Base-by-base conservation (phyloP, 2,797 vertebrate genomes). In the Mareca strepera region DNA sequence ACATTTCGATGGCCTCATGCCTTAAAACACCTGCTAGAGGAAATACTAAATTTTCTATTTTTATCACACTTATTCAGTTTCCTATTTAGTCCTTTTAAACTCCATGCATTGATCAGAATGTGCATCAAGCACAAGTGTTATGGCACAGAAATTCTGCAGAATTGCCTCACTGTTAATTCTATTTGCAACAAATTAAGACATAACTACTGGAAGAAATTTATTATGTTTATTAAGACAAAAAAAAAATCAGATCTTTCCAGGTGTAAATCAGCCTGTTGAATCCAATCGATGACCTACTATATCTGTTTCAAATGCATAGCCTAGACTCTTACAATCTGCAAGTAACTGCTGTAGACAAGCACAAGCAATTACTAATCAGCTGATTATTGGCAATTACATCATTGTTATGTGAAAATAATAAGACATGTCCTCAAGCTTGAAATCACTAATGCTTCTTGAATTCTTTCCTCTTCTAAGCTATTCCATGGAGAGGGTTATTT, bases 1-100 rank as follows among this genome's bases (percentile, higher is more conserved):
- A 9, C 4, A 33, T 9, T 8, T 4, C 3, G 33, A 12, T 26
- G 17, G 23, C 13, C 6, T 2, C 5, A 82, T 31, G 5, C 5
- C 33, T 60, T 81, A 72, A 90, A 90, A 72, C 16, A 58, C 6
- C 14, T 55, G n/a, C 12, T 67, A 12, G 0, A 5, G 20, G 22
- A 78, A 33, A 68, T 18, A 53, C 23, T 33, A 87, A 37, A 39
- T 39, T 58, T 68, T 76, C 26, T 39, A 2, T 20, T 76, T 33
- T 8, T 43, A 37, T 58, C 33, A n/a, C n/a, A n/a, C 53, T 67
- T 76, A 48, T 62, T 48, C 25, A 56, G 39, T 48, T 50, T 21
- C 20, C 5, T 78, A 16, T 43, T 73, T 74, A 28, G 21, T 68
- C 23, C 29, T 64, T 80, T 43, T 60, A 39, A 82, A 53, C 64